Percentiles rank a stretch among this genome's conserved stretches.
Conservation (phyloP, 2,888 invertebrate species). For the Lomographa bimaculata region DNA sequence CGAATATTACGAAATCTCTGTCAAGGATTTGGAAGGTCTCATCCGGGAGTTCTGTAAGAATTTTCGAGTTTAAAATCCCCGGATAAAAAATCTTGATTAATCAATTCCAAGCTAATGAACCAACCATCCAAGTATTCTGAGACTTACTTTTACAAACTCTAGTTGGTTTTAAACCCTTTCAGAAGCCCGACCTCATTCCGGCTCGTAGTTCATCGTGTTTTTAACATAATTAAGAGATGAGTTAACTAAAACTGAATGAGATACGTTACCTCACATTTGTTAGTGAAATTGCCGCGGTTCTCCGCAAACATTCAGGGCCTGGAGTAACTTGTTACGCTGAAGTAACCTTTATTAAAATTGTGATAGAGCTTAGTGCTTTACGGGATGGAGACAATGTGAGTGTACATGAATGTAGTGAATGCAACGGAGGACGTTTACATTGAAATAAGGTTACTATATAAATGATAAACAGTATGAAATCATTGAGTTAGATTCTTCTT, state of each 20-base stretch:
- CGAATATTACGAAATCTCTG: too few species aligned
- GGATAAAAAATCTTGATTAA: not conserved
- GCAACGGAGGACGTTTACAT: slow-evolving; percentile 31
- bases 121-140: slow-evolving; percentile 2
- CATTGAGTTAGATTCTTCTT: not conserved
- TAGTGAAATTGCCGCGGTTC: slow-evolving; percentile 24
- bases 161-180: slow-evolving; percentile 15
- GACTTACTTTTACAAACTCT: slow-evolving; percentile 19
- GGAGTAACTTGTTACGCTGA: slow-evolving; percentile 8
- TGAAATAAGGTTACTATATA: slow-evolving; percentile 12
- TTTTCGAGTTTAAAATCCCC: too few species aligned
- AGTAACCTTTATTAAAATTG: slow-evolving; percentile 17
- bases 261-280: slow-evolving; percentile 23
- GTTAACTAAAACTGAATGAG: slow-evolving; percentile 24
- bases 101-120: not conserved
- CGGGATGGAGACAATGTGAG: slow-evolving; percentile 19
- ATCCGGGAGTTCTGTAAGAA: too few species aligned
- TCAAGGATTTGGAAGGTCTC: too few species aligned
- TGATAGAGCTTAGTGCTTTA: slow-evolving; percentile 9
- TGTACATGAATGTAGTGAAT: slow-evolving; percentile 33
- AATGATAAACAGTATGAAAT: not conserved
- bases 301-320: slow-evolving; percentile 19
- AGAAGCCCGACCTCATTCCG: slow-evolving; percentile 16
- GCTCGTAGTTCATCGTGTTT: slow-evolving; percentile 16
- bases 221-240: slow-evolving; percentile 26